phyloP scores from a whole-genome alignment of 2,113 vertebrate species.

The Boleophthalmus pectinirostris region DNA sequence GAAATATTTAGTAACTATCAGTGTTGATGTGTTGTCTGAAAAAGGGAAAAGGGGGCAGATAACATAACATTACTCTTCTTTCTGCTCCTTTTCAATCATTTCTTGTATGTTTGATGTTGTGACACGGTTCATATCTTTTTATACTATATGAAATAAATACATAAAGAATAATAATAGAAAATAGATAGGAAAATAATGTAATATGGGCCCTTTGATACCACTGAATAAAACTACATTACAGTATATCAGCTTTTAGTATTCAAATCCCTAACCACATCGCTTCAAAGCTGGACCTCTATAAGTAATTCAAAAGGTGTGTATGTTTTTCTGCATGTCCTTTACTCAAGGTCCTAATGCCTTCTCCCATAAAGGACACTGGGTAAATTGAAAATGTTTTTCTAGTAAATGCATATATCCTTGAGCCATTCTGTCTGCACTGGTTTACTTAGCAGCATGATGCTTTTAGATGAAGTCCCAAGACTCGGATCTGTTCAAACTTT shows the following conservation, averaged over 20 bases:
- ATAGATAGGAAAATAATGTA: no score
- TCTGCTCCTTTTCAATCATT: no score
- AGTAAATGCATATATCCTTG: slow-evolving; percentile 22
- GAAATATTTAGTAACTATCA: no score
- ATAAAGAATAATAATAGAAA: no score
- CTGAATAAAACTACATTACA: neutral
- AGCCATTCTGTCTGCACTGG: neutral
- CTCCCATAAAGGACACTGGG: slow-evolving; percentile 18
- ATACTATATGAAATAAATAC: no score
- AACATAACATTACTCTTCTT: no score
- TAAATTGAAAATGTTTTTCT: slow-evolving; percentile 15
- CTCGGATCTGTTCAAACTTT: slow-evolving; percentile 28
- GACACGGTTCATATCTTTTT: no score
- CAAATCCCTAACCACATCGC: neutral
- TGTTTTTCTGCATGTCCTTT: slow-evolving; percentile 14
- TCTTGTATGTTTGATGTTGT: no score
- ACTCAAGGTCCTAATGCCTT: slow-evolving; percentile 16
- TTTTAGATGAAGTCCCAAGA: slow-evolving; percentile 27
- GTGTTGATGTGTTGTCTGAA: no score
- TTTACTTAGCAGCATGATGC: slow-evolving; percentile 17
- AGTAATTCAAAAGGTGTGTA: neutral
- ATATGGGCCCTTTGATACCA: no score
- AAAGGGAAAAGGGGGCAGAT: no score
- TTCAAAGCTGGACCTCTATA: neutral
- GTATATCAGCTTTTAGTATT: neutral